A percentile compares a stretch with the other conserved stretches of the same genome.
phyloP scores from a whole-genome alignment of 2,888 invertebrate species.

The Aplocera efformata region DNA sequence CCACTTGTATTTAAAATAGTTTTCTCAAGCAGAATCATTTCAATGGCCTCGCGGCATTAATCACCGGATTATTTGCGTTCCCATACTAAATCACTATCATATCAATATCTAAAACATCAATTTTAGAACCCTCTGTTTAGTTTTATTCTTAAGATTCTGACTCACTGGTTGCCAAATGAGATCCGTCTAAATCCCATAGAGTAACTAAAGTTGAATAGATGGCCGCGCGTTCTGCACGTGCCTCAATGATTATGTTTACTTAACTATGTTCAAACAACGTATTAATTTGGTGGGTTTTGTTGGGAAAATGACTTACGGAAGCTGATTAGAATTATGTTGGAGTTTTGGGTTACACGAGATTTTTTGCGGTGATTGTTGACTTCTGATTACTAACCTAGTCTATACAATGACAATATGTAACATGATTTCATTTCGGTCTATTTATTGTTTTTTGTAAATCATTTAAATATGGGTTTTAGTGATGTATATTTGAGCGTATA shows the following conservation, averaged over 20 bases:
- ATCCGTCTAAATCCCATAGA: slow-evolving; percentile 72
- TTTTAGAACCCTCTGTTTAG: slow-evolving; percentile 71
- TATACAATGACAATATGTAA: too few relatives aligned
- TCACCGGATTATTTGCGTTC: slow-evolving; percentile 61
- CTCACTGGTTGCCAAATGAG: slow-evolving; percentile 62
- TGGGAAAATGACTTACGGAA: slow-evolving; percentile 67
- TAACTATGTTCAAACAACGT: slow-evolving; percentile 78
- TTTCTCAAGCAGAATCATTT: background rate
- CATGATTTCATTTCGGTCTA: too few relatives aligned
- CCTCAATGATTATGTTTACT: slow-evolving; percentile 72
- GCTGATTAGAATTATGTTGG: slow-evolving; percentile 34
- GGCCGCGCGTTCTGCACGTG: slow-evolving; percentile 68
- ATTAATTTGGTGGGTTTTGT: slow-evolving; percentile 74
- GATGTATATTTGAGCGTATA: too few relatives aligned
- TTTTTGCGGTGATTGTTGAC: background rate
- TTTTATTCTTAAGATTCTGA: slow-evolving; percentile 72
- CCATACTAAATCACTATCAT: slow-evolving; percentile 73
- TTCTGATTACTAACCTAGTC: background rate
- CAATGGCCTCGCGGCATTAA: slow-evolving; percentile 26
- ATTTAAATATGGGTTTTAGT: too few relatives aligned
- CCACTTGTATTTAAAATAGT: too few relatives aligned
- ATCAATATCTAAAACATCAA: slow-evolving; percentile 76
- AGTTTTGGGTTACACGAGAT: slow-evolving; percentile 8
- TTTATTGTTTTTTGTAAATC: too few relatives aligned
- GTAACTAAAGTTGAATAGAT: slow-evolving; percentile 49